Evolutionary conservation across 2,797 vertebrate genomes (phyloP).

Genomic region (Brachymystax lenok): DNA sequence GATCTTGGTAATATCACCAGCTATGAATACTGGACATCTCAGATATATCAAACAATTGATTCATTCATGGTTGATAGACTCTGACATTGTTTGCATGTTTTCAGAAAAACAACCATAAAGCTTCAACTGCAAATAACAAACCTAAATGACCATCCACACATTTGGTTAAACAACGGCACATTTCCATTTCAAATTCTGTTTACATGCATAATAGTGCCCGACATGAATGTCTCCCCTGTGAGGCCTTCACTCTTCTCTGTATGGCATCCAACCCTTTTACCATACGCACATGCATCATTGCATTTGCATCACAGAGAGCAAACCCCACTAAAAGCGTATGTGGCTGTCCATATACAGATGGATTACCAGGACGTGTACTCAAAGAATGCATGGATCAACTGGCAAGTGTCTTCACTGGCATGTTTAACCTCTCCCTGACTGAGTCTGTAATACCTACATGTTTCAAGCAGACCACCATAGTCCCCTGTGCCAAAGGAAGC

Average conservation of each 20-base stretch:
- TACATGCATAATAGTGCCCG: neutral
- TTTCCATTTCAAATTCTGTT: conserved; percentile 5
- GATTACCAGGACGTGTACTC: too few relatives aligned
- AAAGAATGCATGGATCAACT: too few relatives aligned
- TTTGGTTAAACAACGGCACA: neutral
- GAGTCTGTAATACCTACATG: too few relatives aligned
- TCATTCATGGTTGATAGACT: neutral
- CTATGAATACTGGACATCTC: neutral
- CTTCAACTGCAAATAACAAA: neutral
- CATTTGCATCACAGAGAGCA: conserved; percentile 3
- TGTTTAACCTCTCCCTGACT: too few relatives aligned
- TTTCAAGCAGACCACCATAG: too few relatives aligned
- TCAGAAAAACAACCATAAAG: neutral
- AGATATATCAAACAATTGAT: neutral
- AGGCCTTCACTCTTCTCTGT: neutral
- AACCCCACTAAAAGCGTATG: neutral
- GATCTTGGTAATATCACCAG: neutral
- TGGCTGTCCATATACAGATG: too few relatives aligned
- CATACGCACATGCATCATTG: neutral
- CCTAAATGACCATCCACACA: neutral
- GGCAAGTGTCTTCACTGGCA: too few relatives aligned
- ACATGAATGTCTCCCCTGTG: neutral
- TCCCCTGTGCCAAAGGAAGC: too few relatives aligned
- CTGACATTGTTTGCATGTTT: neutral
- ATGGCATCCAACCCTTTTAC: neutral